phyloP scores from a whole-genome alignment of 2,113 vertebrate genomes.

The Ariopsis seemanni region DNA sequence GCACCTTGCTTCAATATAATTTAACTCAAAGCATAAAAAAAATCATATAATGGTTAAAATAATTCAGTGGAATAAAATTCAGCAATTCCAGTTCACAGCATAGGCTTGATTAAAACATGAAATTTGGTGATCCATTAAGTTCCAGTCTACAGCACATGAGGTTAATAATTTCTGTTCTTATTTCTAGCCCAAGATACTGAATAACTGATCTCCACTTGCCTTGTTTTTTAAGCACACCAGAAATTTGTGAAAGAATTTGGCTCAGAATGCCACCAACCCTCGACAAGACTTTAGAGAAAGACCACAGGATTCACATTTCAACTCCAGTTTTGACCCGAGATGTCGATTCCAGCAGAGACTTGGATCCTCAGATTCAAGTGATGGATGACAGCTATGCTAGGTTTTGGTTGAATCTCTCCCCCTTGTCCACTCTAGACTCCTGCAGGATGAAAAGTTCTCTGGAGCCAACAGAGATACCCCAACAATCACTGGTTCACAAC shows the following conservation, averaged over 20 bases:
- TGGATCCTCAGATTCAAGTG: conserved; percentile 73
- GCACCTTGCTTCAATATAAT: not conserved
- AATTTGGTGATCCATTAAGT: not conserved
- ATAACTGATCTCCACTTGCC: not conserved
- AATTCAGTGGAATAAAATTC: not conserved
- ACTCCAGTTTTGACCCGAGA: conserved; percentile 74
- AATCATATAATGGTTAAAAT: not conserved
- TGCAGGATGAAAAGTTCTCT: conserved; percentile 69
- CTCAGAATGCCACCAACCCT: conserved; percentile 83
- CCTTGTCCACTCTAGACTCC: conserved; percentile 69
- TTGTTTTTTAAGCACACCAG: not conserved
- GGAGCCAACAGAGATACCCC: conserved; percentile 64
- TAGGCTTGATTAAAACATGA: not conserved
- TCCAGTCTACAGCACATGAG: not conserved
- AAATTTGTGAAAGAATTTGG: not conserved
- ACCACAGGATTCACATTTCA: conserved; percentile 80
- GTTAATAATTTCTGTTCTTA: conserved; percentile 18
- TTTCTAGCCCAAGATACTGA: not conserved
- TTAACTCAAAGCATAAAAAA: not conserved
- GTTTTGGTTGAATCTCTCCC: conserved; percentile 76
- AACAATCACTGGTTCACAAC: conserved; percentile 65
- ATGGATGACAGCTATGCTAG: conserved; percentile 71
- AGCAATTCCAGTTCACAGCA: not conserved
- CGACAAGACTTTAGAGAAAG: conserved; percentile 81
- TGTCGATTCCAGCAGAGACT: conserved; percentile 75